Base-by-base conservation (phyloP, 2,797 vertebrate genomes). In the Halcyon smyrnensis region DNA sequence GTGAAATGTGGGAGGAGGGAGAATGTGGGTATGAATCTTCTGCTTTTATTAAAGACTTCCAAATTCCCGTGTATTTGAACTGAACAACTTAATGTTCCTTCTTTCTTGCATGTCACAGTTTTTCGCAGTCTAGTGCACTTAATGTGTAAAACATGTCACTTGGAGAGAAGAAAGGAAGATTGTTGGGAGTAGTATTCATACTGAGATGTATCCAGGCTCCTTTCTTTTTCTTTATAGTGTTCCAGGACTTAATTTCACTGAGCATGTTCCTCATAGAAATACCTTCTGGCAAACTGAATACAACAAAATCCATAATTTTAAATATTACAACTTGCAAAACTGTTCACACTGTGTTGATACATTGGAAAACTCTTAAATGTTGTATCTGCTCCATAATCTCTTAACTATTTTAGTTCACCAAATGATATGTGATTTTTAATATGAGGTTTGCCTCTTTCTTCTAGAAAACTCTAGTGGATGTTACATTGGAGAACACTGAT, bases 401-500 rank as follows among this genome's bases (percentile, higher is more conserved):
- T 74, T 54, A 48, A 43, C 56, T 64, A 2, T 78, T 23, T 69
- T 59, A 60, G 25, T 86, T 77, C 8, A 83, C 27, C 27, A 70
- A 28, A 60, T 89, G 68, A 41, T 60, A 90, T 91, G 27, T 87
- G 17, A 43, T 46, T 88, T 95, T 89, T 79, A 85, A 84, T 85
- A 71, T 24, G 11, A 65, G 32, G 8, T 86, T 96, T 96, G 20
- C 21, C 21, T 93, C 69, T 95, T 89, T 94, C n/a, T 91, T 93
- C 69, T 77, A 99, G 99, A 99, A 99, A 98, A 98, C 99, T 28
- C 97, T 99, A 15, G 98, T 99, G 96, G 99, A 99, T 74, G 98
- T 98, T 95, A 99, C 99, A 80, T 94, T 99, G 94, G 98, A 97
- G 96, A 98, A 99, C 20, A 98, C 98, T 83, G 97, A 97, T 78